phyloP scores from a whole-genome alignment of 2,797 vertebrate species.

The Phrynocephalus guinanensis region DNA sequence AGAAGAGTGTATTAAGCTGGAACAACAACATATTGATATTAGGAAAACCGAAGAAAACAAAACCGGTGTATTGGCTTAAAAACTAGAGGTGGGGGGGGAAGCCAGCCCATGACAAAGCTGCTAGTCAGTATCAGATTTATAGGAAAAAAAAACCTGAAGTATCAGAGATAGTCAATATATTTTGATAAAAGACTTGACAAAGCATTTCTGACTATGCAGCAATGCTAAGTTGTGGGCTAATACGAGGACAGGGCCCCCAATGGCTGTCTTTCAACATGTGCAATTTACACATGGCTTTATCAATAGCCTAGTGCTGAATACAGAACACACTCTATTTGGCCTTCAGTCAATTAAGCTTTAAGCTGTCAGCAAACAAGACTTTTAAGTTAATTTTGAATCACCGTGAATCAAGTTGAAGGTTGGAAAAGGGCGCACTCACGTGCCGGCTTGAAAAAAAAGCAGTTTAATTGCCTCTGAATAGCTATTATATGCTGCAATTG shows the following conservation, averaged over 20 bases:
- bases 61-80: constrained; percentile 26
- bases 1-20: not conserved
- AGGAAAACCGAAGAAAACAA: constrained; percentile 26
- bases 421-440: constrained; percentile 78
- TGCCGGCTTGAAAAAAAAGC: constrained; percentile 74
- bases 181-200: constrained; percentile 76
- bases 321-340: constrained; percentile 85
- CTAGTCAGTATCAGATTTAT: constrained; percentile 55
- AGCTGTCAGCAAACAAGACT: constrained; percentile 90
- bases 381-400: constrained; percentile 85
- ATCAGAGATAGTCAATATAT: constrained; percentile 47
- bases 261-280: constrained; percentile 68
- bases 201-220: constrained; percentile 77
- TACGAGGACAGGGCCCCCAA: constrained; percentile 64
- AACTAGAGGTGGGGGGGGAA: constrained; percentile 32
- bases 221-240: constrained; percentile 72
- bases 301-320: constrained; percentile 79
- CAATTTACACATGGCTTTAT: constrained; percentile 81
- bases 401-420: constrained; percentile 83
- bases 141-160: constrained; percentile 29
- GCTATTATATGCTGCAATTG: constrained; percentile 79
- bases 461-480: constrained; percentile 83
- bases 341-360: constrained; percentile 90
- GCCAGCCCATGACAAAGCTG: constrained; percentile 30
- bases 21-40: not conserved